These are phyloP conservation scores for Oxyruncus cristatus DNA, from an alignment of 2,113 vertebrate species.

Conservation along the genomic window DNA sequence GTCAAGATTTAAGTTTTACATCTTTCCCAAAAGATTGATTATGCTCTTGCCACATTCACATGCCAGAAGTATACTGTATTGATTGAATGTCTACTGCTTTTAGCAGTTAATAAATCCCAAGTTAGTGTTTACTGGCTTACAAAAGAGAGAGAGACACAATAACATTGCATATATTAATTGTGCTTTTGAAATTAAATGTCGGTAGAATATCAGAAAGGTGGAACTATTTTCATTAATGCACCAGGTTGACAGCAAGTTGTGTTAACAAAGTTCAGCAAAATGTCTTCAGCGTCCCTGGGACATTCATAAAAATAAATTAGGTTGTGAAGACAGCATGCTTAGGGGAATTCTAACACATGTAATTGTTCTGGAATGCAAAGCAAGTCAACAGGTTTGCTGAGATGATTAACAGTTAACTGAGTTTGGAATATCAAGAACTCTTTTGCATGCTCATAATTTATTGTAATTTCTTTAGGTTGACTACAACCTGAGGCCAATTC, in stretches of 20 bases:
- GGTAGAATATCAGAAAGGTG: background rate
- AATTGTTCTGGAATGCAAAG: constrained; percentile 8
- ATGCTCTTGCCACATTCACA: background rate
- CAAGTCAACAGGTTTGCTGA: constrained; percentile 45
- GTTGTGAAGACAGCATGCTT: constrained; percentile 27
- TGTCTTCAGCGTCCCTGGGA: background rate
- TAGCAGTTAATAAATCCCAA: constrained; percentile 55
- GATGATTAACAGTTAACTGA: constrained; percentile 58
- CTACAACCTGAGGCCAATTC: background rate
- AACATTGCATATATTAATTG: constrained; percentile 51
- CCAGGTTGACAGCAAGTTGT: background rate
- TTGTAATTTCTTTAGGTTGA: background rate
- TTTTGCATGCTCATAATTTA: background rate
- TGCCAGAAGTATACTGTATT: constrained; percentile 27
- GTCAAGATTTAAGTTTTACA: background rate
- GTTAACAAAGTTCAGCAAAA: constrained; percentile 40
- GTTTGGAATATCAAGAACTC: constrained; percentile 39
- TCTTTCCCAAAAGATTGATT: background rate
- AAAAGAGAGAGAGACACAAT: background rate
- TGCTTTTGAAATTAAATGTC: constrained; percentile 33
- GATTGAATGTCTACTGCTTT: constrained; percentile 27
- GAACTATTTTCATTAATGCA: constrained; percentile 21
- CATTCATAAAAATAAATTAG: constrained; percentile 47
- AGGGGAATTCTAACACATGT: constrained; percentile 15
- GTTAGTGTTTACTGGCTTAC: constrained; percentile 19